phyloP scores from a whole-genome alignment of 2,113 vertebrate species.

The Illadopsis cleaveri region DNA sequence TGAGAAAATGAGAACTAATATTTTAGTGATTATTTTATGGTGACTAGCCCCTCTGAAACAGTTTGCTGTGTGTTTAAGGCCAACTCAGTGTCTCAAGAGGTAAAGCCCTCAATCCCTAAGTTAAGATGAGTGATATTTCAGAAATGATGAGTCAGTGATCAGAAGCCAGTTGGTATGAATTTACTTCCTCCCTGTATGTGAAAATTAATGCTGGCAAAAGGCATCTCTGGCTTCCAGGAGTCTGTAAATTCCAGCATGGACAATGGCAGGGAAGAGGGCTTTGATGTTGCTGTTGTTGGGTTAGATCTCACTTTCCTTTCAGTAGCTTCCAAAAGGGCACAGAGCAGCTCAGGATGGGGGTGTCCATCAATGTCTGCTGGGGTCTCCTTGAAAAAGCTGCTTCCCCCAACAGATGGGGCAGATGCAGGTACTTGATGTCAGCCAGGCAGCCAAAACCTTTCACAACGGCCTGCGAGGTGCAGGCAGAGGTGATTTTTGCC shows the following conservation, averaged over 20 bases:
- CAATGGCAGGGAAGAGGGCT: not conserved
- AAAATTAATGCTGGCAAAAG: not conserved
- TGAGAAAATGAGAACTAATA: not conserved
- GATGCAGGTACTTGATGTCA: not conserved
- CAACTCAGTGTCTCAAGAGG: not conserved
- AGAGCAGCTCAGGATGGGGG: not conserved
- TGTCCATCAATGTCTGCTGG: accelerated
- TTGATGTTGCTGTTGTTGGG: not conserved
- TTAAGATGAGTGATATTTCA: not conserved
- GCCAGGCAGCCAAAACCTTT: not conserved
- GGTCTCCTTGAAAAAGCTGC: accelerated
- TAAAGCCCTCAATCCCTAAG: not conserved
- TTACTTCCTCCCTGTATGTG: not conserved
- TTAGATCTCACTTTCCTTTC: not conserved
- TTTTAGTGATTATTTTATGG: not conserved
- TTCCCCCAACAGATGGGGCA: not conserved
- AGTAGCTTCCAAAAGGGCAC: not conserved
- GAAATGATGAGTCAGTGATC: not conserved
- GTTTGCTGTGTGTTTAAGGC: not conserved
- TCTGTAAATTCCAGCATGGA: not conserved
- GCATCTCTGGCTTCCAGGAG: not conserved
- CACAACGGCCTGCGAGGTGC: accelerated
- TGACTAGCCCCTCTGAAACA: not conserved
- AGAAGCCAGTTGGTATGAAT: not conserved
- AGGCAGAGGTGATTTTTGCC: not conserved